A percentile compares a stretch with the other conserved stretches of the same genome.
phyloP scores from a whole-genome alignment of 2,113 vertebrate species.

The Cettia cetti region DNA sequence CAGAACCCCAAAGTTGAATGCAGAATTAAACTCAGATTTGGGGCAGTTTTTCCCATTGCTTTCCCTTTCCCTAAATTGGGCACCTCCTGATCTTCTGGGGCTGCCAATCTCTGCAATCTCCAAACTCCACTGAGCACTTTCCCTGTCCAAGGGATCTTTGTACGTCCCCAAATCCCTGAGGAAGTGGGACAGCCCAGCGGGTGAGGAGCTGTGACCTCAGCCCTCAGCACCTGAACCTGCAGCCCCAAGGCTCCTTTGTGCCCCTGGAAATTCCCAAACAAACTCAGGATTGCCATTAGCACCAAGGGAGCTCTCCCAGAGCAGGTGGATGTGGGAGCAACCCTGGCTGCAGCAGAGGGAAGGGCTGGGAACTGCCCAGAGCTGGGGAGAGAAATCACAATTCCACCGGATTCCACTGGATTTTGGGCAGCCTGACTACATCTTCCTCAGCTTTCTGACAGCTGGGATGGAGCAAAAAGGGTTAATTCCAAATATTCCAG shows the following conservation, averaged over 20 bases:
- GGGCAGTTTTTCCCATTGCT: not conserved
- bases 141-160: not conserved
- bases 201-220: not conserved
- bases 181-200: not conserved
- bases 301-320: not conserved
- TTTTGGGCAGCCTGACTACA: not conserved
- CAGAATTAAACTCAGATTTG: not conserved
- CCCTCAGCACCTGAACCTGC: not conserved
- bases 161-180: not conserved
- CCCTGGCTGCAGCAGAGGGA: not conserved
- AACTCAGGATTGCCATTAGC: not conserved
- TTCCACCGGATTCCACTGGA: not conserved
- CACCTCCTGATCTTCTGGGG: not conserved
- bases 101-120: not conserved
- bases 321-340: not conserved
- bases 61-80: not conserved
- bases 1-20: not conserved
- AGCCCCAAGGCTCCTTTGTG: not conserved
- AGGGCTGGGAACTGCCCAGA: not conserved
- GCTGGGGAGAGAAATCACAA: not conserved
- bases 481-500: not conserved
- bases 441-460: not conserved
- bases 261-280: not conserved
- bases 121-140: not conserved
- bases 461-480: not conserved